These are phyloP conservation scores for Halcyon badia DNA, from an alignment of 2,797 vertebrate species.

Conservation along the genomic window DNA sequence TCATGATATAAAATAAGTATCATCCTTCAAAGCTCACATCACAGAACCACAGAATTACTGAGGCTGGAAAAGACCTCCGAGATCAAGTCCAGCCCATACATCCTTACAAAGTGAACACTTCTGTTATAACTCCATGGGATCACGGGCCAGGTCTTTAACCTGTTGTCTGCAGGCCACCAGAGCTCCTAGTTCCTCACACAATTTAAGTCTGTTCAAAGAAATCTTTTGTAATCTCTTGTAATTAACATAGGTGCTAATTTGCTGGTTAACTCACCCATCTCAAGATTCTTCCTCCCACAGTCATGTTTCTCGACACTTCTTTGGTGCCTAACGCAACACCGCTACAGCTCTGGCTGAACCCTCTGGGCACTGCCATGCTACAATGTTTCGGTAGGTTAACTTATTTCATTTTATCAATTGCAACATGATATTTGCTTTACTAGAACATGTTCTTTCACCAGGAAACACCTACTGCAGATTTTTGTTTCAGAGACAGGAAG, in stretches of 20 bases:
- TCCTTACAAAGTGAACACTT: not conserved
- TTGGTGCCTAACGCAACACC: not conserved
- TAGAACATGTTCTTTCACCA: not conserved
- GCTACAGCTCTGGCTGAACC: not conserved
- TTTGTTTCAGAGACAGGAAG: not conserved
- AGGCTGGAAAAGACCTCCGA: too few species aligned
- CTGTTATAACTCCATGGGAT: too few species aligned
- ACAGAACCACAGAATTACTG: too few species aligned
- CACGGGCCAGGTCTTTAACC: rapidly evolving
- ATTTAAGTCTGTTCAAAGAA: not conserved
- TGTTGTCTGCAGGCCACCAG: not conserved
- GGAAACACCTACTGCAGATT: not conserved
- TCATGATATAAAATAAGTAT: not conserved
- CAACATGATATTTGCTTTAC: not conserved
- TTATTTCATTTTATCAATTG: not conserved
- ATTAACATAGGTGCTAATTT: not conserved
- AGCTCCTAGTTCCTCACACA: not conserved
- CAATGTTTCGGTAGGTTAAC: not conserved
- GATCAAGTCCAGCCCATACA: too few species aligned
- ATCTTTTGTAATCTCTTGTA: not conserved
- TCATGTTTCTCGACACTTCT: not conserved
- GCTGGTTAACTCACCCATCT: not conserved
- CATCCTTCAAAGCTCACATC: not conserved
- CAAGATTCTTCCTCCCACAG: not conserved
- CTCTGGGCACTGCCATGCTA: not conserved